Percentiles rank a stretch among this genome's conserved stretches.
Conservation (phyloP, 2,888 invertebrate genomes). For the Megastigmus dorsalis region DNA sequence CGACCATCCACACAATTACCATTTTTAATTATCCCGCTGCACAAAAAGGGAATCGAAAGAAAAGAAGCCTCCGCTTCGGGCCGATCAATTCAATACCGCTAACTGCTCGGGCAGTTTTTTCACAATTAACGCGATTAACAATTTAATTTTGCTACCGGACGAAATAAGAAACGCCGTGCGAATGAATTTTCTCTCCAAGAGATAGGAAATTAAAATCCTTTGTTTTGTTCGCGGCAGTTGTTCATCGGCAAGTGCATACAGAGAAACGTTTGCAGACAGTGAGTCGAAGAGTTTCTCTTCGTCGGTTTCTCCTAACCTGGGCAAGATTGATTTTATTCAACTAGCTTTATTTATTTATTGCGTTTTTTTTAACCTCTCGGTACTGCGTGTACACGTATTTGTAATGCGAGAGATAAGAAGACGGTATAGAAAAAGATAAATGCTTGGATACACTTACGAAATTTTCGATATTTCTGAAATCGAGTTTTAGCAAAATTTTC, state of each 20-base stretch:
- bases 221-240: conserved; percentile 9
- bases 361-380: too few species aligned
- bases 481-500: too few species aligned
- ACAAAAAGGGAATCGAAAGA: background rate
- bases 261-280: background rate
- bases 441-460: too few species aligned
- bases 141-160: conserved; percentile 26
- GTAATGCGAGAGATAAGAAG: too few species aligned
- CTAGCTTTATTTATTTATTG: background rate
- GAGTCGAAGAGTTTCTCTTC: conserved; percentile 32
- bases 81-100: too few species aligned
- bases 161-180: too few species aligned
- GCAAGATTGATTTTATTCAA: conserved; percentile 3
- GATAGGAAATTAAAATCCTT: conserved; percentile 35
- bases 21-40: conserved; percentile 29
- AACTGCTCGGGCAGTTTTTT: background rate
- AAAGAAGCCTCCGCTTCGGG: background rate
- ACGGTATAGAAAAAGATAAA: too few species aligned
- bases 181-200: too few species aligned
- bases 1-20: conserved; percentile 18
- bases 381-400: too few species aligned
- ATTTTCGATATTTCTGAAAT: too few species aligned
- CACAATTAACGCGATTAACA: conserved; percentile 27
- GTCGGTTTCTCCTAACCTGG: background rate
- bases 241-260: conserved; percentile 26